A percentile compares a stretch with the other conserved stretches of the same genome.
Evolutionary conservation across 1,140 invertebrate species (phyloP).

Genomic region (Caenorhabditis tropicalis): DNA sequence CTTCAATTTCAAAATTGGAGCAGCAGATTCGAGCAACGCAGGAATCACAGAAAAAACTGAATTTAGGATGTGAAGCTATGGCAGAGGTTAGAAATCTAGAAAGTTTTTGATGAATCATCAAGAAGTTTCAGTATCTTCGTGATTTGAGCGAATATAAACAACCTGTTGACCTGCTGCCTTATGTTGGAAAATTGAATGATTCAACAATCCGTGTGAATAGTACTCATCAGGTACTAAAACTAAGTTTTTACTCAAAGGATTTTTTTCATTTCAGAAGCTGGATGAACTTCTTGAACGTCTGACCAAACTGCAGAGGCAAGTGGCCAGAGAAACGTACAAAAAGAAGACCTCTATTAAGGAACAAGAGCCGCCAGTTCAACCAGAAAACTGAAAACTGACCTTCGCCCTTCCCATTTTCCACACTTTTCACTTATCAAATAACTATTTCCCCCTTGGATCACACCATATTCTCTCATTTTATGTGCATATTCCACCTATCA

Average conservation of each 20-base stretch:
- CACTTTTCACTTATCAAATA: background rate
- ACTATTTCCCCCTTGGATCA: background rate
- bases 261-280: constrained; percentile 19
- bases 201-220: background rate
- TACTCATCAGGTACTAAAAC: background rate
- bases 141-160: constrained; percentile 39
- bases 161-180: background rate
- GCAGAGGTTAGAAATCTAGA: background rate
- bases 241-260: background rate
- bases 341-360: constrained; percentile 34
- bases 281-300: constrained; percentile 33
- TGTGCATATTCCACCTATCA: constrained; percentile 1
- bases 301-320: constrained; percentile 35
- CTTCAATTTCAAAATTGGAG: background rate
- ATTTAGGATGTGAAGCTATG: background rate
- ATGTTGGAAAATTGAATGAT: constrained; percentile 26
- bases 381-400: background rate
- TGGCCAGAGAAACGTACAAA: constrained; percentile 45
- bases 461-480: background rate
- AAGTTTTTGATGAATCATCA: background rate
- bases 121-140: constrained; percentile 41
- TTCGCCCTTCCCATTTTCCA: background rate
- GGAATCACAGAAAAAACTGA: background rate
- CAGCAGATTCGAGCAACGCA: constrained; percentile 41
- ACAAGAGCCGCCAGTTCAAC: background rate